phyloP scores from a whole-genome alignment of 1,140 invertebrate genomes.

The Berghia stephanieae region DNA sequence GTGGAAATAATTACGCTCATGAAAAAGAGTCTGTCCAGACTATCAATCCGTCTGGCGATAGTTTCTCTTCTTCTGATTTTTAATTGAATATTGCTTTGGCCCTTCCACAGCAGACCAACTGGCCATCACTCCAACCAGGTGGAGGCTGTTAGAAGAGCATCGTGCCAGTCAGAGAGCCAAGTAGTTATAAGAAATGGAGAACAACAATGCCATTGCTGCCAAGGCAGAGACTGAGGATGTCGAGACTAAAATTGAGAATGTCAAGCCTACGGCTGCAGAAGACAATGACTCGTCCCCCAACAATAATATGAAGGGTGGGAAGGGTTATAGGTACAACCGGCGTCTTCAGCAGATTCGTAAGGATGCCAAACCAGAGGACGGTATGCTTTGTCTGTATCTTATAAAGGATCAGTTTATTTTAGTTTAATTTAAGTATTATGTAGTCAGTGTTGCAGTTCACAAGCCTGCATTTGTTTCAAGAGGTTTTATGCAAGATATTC shows the following conservation, averaged over 20 bases:
- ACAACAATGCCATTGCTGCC: conserved; percentile 30
- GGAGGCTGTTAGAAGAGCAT: no score
- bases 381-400: not conserved
- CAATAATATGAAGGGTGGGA: no score
- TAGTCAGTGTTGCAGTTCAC: not conserved
- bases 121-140: no score
- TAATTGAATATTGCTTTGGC: no score
- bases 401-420: not conserved
- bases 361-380: conserved; percentile 22
- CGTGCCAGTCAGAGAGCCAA: no score
- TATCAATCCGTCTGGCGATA: no score
- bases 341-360: conserved; percentile 1
- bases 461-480: not conserved
- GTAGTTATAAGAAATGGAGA: no score
- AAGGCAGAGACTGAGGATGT: conserved; percentile 23
- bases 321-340: not conserved
- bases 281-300: conserved; percentile 18
- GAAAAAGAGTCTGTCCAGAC: no score
- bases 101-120: no score
- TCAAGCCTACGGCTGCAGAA: conserved; percentile 28
- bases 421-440: not conserved
- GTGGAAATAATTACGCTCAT: no score
- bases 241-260: conserved; percentile 31
- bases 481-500: no score
- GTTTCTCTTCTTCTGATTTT: no score